phyloP scores from a whole-genome alignment of 2,888 invertebrate genomes.

The Papilio gigon region DNA sequence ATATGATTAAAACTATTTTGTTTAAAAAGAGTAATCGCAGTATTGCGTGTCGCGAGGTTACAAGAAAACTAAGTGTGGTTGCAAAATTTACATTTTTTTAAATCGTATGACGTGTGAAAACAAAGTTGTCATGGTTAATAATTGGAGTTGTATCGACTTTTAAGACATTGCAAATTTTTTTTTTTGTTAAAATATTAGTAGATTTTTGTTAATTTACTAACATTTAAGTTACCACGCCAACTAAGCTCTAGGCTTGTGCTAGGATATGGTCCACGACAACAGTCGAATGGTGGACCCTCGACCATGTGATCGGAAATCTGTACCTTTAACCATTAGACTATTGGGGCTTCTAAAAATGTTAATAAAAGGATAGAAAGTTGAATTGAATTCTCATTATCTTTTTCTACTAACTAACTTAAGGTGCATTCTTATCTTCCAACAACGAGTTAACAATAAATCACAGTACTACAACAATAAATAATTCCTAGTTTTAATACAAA shows the following conservation, averaged over 20 bases:
- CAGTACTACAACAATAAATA: slow-evolving; percentile 10
- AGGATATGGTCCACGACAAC: too few relatives aligned
- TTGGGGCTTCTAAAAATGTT: too few relatives aligned
- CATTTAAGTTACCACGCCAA: too few relatives aligned
- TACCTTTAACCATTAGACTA: too few relatives aligned
- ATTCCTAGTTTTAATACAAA: slow-evolving; percentile 27
- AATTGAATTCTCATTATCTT: too few relatives aligned
- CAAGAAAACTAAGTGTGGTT: slow-evolving; percentile 5
- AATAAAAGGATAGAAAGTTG: too few relatives aligned
- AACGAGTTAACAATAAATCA: background rate
- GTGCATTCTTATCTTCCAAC: background rate
- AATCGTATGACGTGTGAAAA: background rate
- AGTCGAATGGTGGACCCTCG: too few relatives aligned
- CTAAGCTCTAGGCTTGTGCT: too few relatives aligned
- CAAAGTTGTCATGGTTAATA: background rate
- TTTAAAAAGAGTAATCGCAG: slow-evolving; percentile 17
- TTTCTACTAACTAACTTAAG: background rate
- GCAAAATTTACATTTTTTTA: slow-evolving; percentile 13
- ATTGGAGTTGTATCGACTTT: background rate
- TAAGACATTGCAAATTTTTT: too few relatives aligned
- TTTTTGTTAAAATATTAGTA: too few relatives aligned
- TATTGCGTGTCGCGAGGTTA: slow-evolving; percentile 13
- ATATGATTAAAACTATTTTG: slow-evolving; percentile 23
- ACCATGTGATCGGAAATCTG: too few relatives aligned
- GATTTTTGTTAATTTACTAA: too few relatives aligned